A percentile compares a stretch with the other conserved stretches of the same genome.
These are phyloP conservation scores for Caradrina kadenii DNA, from an alignment of 2,888 invertebrate genomes.

Conservation along the genomic window DNA sequence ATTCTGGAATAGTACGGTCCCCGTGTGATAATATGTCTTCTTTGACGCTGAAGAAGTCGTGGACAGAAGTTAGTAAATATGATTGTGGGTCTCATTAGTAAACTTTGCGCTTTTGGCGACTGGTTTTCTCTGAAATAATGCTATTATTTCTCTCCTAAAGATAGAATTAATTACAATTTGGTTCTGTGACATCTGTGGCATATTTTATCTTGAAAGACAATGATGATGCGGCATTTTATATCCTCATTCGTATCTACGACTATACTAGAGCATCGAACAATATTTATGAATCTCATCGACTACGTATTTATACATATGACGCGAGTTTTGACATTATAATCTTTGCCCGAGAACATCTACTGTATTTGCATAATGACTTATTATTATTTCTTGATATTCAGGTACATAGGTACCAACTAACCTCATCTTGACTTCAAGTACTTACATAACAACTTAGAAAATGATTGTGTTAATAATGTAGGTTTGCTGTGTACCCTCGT, in stretches of 20 bases:
- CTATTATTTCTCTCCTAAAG: constrained; percentile 2
- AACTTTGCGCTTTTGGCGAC: neutral
- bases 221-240: neutral
- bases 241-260: neutral
- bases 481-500: constrained; percentile 44
- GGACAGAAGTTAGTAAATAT: too few relatives aligned
- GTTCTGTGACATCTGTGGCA: neutral
- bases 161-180: neutral
- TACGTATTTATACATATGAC: constrained; percentile 26
- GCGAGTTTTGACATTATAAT: constrained; percentile 36
- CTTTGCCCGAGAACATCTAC: constrained; percentile 15
- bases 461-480: constrained; percentile 57
- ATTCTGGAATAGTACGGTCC: too few relatives aligned
- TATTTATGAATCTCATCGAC: constrained; percentile 1
- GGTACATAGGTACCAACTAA: constrained; percentile 7
- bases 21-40: too few relatives aligned
- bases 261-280: neutral
- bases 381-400: constrained; percentile 48
- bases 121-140: constrained; percentile 3
- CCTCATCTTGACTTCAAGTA: constrained; percentile 14
- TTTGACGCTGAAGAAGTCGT: too few relatives aligned
- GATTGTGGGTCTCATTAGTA: neutral
- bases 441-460: constrained; percentile 61
- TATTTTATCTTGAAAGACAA: constrained; percentile 1
- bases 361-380: constrained; percentile 43